A percentile compares a stretch with the other conserved stretches of the same genome.
phyloP scores from a whole-genome alignment of 2,888 invertebrate species.

The Pecten maximus region DNA sequence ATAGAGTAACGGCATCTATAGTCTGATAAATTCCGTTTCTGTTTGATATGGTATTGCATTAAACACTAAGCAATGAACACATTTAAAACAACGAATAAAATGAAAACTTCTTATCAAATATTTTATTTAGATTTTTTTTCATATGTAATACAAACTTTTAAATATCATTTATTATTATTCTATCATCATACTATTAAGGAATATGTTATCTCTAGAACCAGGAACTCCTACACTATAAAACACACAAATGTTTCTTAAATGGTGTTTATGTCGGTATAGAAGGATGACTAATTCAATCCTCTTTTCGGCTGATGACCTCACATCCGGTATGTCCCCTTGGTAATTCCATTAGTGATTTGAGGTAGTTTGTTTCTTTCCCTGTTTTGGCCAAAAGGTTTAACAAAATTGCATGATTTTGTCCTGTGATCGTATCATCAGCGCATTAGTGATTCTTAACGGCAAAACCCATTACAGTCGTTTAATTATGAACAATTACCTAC shows the following conservation, averaged over 20 bases:
- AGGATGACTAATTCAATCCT: not conserved
- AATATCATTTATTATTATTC: too few relatives aligned
- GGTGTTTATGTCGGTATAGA: not conserved
- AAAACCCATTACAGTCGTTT: conserved; percentile 23
- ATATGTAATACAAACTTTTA: too few relatives aligned
- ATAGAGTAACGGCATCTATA: too few relatives aligned
- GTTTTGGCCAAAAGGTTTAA: not conserved
- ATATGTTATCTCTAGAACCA: too few relatives aligned
- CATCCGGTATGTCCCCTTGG: not conserved
- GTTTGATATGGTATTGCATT: too few relatives aligned
- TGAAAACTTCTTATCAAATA: too few relatives aligned
- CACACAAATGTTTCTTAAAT: not conserved
- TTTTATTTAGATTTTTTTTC: too few relatives aligned
- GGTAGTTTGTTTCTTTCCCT: not conserved
- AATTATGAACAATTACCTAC: conserved; percentile 33
- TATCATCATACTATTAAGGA: too few relatives aligned
- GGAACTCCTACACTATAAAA: not conserved
- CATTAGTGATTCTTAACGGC: conserved; percentile 24
- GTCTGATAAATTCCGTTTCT: too few relatives aligned
- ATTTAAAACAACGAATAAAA: too few relatives aligned
- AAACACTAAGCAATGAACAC: too few relatives aligned
- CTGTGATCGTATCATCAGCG: not conserved
- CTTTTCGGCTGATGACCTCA: not conserved
- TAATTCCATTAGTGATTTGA: not conserved
- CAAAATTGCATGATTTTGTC: not conserved